Percentiles rank a stretch among this genome's conserved stretches.
These are phyloP conservation scores for Rhogogaster chlorosoma DNA, from an alignment of 2,888 invertebrate species.

Conservation along the genomic window DNA sequence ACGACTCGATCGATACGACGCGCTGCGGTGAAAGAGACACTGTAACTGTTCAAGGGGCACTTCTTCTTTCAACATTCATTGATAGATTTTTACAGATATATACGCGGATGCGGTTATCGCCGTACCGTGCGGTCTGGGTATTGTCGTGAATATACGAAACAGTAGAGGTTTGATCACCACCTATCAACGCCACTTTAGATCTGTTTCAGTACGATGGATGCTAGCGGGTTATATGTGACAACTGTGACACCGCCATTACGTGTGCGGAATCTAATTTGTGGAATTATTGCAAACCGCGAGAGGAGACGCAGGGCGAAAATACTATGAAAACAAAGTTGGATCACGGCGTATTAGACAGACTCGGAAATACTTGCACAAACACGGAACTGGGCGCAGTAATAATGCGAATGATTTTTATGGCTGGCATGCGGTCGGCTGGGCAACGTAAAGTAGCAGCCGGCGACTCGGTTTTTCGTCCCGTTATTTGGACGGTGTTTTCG, in stretches of 20 bases:
- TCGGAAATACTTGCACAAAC: background rate
- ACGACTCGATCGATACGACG: background rate
- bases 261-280: conserved; percentile 56
- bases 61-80: background rate
- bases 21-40: background rate
- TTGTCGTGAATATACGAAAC: background rate
- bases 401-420: background rate
- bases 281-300: background rate
- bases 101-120: background rate
- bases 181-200: background rate
- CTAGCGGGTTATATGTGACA: conserved; percentile 60
- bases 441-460: conserved; percentile 36
- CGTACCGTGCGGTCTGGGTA: background rate
- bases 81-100: background rate
- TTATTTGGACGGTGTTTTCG: conserved; percentile 68
- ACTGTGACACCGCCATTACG: conserved; percentile 70
- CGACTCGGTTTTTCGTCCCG: background rate
- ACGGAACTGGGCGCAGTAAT: background rate
- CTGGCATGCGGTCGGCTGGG: conserved; percentile 40
- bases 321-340: background rate
- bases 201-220: background rate
- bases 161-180: background rate
- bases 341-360: background rate
- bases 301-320: background rate
- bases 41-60: background rate